Base-by-base conservation (phyloP, 2,888 invertebrate genomes). In the Amphipyra tragopoginis region DNA sequence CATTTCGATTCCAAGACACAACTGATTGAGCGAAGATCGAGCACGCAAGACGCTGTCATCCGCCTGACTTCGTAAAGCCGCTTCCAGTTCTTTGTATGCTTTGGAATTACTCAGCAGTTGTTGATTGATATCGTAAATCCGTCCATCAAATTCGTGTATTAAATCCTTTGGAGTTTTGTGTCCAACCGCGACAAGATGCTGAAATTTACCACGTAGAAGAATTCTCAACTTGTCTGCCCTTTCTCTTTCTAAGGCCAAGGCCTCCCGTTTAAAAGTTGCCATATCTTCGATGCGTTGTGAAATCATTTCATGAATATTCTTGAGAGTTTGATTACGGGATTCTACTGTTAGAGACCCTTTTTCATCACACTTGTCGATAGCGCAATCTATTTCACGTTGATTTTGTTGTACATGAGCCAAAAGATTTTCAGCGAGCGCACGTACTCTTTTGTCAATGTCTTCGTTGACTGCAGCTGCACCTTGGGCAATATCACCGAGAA, bases 81-180 rank as follows among this genome's bases (percentile, higher is more conserved):
- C 85, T 68, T 90, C 91, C 43, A 93, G 72, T 56, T 93, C 90
- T 1, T 75, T 67, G 66, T 89, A 92, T 7, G 91, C 90, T 71
- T 90, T 84, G 8, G 65, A 81, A 69, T 94, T 94, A 75, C 91
- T 91, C 21, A 93, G 55, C 42, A 93, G 74, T 69, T 93, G 93
- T 67, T 93, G 91, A 77, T 93, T 93, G 5, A 91, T 84, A 54
- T 89, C 89, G 69, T 90, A 92, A n/a, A 87, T 86, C 21, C 79
- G 85, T 51, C 88, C 84, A 79, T 93, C 93, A 65, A 93, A 92
- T 45, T 91, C 87, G 50, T 91, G 88, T 11, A 93, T 67, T 51
- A 93, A 75, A 14, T 89, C 85, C 76, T 86, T 88, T 0, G 91
- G 91, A 21, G 89, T 69, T 60, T 66, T 77, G 55, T 90, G 85